Conservation (phyloP, 2,113 vertebrate genomes). For the Alexandromys fortis region DNA sequence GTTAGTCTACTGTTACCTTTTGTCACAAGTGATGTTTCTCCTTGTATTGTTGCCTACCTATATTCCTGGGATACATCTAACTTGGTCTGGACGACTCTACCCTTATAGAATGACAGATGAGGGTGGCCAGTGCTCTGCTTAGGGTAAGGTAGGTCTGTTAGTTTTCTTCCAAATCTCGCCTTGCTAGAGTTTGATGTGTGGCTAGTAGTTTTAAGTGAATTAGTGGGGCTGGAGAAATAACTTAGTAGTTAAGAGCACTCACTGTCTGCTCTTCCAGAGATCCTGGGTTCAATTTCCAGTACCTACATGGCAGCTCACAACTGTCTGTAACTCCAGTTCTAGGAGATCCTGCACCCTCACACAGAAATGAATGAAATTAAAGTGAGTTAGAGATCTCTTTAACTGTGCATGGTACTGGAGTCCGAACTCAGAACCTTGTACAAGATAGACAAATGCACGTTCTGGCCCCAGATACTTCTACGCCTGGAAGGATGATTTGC, state of each 20-base stretch:
- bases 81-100: too few relatives aligned
- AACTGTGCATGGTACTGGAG: background rate
- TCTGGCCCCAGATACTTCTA: background rate
- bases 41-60: accelerated
- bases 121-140: background rate
- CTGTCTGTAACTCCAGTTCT: background rate
- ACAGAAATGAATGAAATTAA: background rate
- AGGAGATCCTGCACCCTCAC: background rate
- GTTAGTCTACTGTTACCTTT: background rate
- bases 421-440: background rate
- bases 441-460: background rate
- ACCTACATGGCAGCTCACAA: background rate
- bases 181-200: background rate
- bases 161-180: background rate
- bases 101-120: too few relatives aligned
- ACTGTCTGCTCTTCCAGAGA: background rate
- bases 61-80: background rate
- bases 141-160: background rate
- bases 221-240: background rate
- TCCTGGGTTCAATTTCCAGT: background rate
- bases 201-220: background rate
- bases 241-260: background rate
- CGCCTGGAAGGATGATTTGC: background rate
- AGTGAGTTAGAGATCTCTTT: background rate
- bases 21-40: background rate